A percentile compares a stretch with the other conserved stretches of the same genome.
Evolutionary conservation across 2,797 vertebrate genomes (phyloP).

Genomic region (Xiphorhynchus erythropygius): DNA sequence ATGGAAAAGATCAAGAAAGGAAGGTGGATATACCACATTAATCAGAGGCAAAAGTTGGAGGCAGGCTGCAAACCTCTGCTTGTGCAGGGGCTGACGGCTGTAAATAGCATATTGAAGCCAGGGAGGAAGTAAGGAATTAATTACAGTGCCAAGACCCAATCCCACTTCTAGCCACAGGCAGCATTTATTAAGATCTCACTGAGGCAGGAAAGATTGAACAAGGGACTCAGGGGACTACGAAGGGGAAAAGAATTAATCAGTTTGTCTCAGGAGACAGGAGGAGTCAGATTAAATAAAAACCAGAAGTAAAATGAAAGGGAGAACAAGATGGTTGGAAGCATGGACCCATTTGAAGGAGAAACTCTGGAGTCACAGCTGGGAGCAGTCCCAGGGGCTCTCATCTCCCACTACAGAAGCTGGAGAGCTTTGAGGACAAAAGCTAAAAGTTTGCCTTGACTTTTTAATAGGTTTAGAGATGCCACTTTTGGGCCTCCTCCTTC

Average conservation of each 20-base stretch:
- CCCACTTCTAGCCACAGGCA: conserved; percentile 58
- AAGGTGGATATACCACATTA: not conserved
- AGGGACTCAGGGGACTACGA: conserved; percentile 10
- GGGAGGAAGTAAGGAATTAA: conserved; percentile 66
- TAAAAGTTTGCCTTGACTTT: not conserved
- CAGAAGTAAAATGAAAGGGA: conserved; percentile 9
- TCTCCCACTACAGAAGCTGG: not conserved
- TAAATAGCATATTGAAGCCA: conserved; percentile 44
- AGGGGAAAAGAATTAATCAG: conserved; percentile 65
- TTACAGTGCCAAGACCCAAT: conserved; percentile 60
- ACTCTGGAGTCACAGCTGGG: not conserved
- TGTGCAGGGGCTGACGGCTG: not conserved
- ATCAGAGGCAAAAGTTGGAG: conserved; percentile 37
- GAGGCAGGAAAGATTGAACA: conserved; percentile 64
- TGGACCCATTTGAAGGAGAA: not conserved
- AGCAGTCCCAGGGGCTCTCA: not conserved
- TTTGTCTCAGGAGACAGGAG: conserved; percentile 55
- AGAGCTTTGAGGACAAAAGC: not conserved
- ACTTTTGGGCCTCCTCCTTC: not conserved
- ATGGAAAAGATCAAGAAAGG: not conserved
- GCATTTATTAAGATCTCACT: conserved; percentile 70
- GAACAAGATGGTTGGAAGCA: not conserved
- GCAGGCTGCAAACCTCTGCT: conserved; percentile 28
- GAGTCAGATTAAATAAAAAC: conserved; percentile 66
- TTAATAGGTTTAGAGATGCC: not conserved